Evolutionary conservation across 2,888 invertebrate species (phyloP).

Genomic region (Scelioninae gen. 2): DNA sequence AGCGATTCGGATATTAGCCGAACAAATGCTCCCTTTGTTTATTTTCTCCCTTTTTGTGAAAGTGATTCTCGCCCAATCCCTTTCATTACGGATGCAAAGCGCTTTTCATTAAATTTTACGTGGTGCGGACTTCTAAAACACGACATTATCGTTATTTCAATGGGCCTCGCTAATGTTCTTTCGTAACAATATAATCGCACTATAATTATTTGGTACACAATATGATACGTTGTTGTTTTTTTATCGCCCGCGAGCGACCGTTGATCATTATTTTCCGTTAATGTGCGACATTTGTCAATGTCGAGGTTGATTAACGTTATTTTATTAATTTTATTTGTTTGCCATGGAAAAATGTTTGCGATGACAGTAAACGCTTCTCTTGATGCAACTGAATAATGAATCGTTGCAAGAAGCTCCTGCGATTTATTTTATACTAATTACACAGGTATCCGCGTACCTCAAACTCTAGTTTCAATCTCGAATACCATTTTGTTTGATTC

Average conservation of each 20-base stretch:
- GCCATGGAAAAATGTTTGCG: slow-evolving; percentile 1
- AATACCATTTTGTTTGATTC: too few relatives aligned
- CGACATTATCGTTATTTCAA: slow-evolving; percentile 6
- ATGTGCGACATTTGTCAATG: slow-evolving; percentile 14
- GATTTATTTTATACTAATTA: neutral
- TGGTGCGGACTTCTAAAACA: neutral
- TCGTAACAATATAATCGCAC: slow-evolving; percentile 11
- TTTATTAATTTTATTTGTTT: slow-evolving; percentile 10
- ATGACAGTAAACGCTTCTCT: neutral
- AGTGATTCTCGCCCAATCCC: slow-evolving; percentile 23
- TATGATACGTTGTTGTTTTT: neutral
- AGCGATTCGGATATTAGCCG: slow-evolving; percentile 37
- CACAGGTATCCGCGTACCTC: too few relatives aligned
- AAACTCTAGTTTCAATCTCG: too few relatives aligned
- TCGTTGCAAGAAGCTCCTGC: neutral
- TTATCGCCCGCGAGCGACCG: neutral
- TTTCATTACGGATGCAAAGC: slow-evolving; percentile 25
- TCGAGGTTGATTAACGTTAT: slow-evolving; percentile 4
- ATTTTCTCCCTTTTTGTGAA: neutral
- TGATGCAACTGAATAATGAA: slow-evolving; percentile 10
- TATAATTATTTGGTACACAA: neutral
- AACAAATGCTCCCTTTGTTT: slow-evolving; percentile 22
- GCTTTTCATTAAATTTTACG: slow-evolving; percentile 28
- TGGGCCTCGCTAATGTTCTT: slow-evolving; percentile 5
- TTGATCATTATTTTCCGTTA: neutral